Evolutionary conservation across 2,113 vertebrate genomes (phyloP).

Genomic region (Tylochromis polylepis): DNA sequence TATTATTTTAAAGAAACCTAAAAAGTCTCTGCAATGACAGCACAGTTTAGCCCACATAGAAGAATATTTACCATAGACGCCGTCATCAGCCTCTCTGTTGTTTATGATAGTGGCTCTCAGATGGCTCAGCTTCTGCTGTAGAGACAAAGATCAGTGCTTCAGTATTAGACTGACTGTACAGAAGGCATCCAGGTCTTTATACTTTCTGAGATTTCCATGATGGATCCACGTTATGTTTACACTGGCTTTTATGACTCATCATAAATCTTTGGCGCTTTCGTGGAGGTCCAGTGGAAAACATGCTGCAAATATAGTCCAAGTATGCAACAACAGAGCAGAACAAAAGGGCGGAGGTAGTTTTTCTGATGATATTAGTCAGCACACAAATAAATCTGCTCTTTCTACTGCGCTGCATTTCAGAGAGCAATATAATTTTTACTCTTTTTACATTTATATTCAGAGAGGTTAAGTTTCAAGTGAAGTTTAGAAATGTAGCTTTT

Average conservation of each 20-base stretch:
- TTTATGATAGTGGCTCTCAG: slow-evolving; percentile 40
- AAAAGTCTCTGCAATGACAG: neutral
- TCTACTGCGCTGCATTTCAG: neutral
- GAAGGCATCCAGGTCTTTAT: neutral
- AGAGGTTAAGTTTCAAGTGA: neutral
- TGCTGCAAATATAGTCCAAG: neutral
- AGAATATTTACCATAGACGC: slow-evolving; percentile 63
- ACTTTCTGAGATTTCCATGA: neutral
- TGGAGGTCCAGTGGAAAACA: neutral
- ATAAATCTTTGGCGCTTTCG: neutral
- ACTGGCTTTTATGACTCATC: neutral
- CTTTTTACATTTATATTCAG: neutral
- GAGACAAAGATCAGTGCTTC: neutral
- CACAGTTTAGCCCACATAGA: neutral
- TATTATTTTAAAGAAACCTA: neutral
- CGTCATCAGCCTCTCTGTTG: slow-evolving; percentile 41
- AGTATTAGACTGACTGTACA: neutral
- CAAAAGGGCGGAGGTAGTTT: neutral
- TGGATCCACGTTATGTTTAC: neutral
- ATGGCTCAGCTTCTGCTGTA: slow-evolving; percentile 62
- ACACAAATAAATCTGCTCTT: neutral
- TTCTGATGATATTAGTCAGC: neutral
- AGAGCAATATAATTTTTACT: neutral
- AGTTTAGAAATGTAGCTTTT: neutral
- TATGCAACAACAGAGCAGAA: neutral